Evolutionary conservation across 2,113 vertebrate species (phyloP).

Genomic region (Sus scrofa): DNA sequence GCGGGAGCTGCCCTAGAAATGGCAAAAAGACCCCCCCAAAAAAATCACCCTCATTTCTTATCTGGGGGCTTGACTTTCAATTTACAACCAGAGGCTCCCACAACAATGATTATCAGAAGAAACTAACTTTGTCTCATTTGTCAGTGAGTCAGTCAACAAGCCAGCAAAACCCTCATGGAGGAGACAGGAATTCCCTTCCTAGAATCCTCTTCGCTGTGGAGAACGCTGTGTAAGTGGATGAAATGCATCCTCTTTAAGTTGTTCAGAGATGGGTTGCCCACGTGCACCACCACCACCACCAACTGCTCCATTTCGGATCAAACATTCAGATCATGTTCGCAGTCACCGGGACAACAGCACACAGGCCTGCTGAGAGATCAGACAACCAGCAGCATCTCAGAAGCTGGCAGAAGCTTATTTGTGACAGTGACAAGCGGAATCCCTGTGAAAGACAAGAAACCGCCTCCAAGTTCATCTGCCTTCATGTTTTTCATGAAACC

Average conservation of each 20-base stretch:
- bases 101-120: neutral
- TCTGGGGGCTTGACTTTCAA: neutral
- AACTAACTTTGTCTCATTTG: neutral
- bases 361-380: neutral
- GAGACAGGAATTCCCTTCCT: neutral
- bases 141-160: neutral
- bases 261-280: neutral
- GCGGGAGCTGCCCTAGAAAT: too few relatives aligned
- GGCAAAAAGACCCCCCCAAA: too few relatives aligned
- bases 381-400: neutral
- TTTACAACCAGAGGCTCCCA: neutral
- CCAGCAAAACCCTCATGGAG: neutral
- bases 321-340: conserved; percentile 51
- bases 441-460: neutral
- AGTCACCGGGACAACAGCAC: neutral
- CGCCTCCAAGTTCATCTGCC: neutral
- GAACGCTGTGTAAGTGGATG: neutral
- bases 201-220: neutral
- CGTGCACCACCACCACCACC: neutral
- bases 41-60: neutral
- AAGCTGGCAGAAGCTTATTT: conserved; percentile 37
- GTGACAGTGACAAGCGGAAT: conserved; percentile 61
- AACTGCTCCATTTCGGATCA: neutral
- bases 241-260: neutral
- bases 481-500: conserved; percentile 39